These are phyloP conservation scores for Spheniscus humboldti DNA, from an alignment of 2,797 vertebrate species.

Conservation along the genomic window DNA sequence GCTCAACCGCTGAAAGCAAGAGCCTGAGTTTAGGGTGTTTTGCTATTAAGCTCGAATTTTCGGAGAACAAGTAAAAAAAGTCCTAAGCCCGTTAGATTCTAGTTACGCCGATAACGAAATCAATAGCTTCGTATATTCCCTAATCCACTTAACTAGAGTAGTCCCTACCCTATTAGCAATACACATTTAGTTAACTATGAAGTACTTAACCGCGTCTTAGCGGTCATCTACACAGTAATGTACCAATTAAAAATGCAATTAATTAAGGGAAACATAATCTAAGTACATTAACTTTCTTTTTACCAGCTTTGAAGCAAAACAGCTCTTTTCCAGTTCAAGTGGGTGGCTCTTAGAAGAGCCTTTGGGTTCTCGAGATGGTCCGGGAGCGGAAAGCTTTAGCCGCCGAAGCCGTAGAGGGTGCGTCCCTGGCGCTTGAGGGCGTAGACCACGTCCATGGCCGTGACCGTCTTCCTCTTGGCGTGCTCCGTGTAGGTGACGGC, in stretches of 20 bases:
- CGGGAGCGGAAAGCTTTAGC: accelerated
- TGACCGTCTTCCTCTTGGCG: constrained; percentile 79
- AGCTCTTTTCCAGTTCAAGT: accelerated
- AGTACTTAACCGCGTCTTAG: accelerated
- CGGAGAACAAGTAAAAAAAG: accelerated
- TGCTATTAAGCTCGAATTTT: accelerated
- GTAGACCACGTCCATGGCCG: constrained; percentile 73
- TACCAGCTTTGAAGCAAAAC: accelerated
- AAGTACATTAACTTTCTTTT: accelerated
- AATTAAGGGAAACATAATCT: neutral
- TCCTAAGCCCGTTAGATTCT: accelerated
- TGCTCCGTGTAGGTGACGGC: constrained; percentile 79
- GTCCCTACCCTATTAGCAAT: accelerated
- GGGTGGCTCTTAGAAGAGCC: constrained; percentile 50
- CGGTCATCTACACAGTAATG: accelerated
- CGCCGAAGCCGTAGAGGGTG: neutral
- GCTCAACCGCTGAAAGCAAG: accelerated
- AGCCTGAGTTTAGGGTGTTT: accelerated
- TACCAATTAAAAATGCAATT: too few relatives aligned
- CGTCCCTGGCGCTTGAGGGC: neutral
- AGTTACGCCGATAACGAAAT: accelerated
- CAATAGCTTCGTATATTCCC: accelerated
- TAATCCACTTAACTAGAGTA: accelerated
- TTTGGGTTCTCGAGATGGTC: neutral
- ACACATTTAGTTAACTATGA: accelerated